These are phyloP conservation scores for Psix sp. DNA, from an alignment of 1,140 invertebrate genomes.

Conservation along the genomic window DNA sequence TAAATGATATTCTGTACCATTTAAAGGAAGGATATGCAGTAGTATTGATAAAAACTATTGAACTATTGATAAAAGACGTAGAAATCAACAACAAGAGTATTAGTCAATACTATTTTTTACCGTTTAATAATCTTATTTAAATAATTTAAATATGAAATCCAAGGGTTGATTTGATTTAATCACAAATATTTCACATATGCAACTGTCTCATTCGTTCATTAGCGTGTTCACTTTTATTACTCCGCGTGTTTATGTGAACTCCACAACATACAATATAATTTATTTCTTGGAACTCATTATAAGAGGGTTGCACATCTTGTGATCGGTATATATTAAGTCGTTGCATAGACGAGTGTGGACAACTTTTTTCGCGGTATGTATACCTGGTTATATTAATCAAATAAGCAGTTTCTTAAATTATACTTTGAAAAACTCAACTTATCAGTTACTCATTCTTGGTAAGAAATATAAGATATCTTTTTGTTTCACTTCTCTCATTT, in stretches of 20 bases:
- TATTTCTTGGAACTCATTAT: constrained; percentile 47
- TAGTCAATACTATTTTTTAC: too few relatives aligned
- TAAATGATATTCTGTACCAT: too few relatives aligned
- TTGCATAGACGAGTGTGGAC: constrained; percentile 4
- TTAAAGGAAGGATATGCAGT: too few relatives aligned
- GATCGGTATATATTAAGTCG: constrained; percentile 32
- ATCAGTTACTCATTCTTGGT: background rate
- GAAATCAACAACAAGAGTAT: too few relatives aligned
- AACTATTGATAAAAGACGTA: too few relatives aligned
- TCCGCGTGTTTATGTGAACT: constrained; percentile 39
- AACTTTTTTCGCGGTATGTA: constrained; percentile 33
- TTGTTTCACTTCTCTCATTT: too few relatives aligned
- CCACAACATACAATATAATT: constrained; percentile 46
- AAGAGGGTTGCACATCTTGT: constrained; percentile 13
- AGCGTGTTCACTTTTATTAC: constrained; percentile 40
- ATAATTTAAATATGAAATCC: too few relatives aligned
- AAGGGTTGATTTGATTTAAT: too few relatives aligned
- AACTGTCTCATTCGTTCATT: constrained; percentile 32
- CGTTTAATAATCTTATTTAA: too few relatives aligned
- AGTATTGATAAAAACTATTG: too few relatives aligned
- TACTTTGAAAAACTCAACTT: constrained; percentile 2
- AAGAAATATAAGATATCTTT: background rate
- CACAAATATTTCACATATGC: constrained; percentile 22
- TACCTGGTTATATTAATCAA: constrained; percentile 44
- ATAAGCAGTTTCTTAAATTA: constrained; percentile 29